Base-by-base conservation (phyloP, 2,797 vertebrate genomes). In the Gadopsis marmoratus region DNA sequence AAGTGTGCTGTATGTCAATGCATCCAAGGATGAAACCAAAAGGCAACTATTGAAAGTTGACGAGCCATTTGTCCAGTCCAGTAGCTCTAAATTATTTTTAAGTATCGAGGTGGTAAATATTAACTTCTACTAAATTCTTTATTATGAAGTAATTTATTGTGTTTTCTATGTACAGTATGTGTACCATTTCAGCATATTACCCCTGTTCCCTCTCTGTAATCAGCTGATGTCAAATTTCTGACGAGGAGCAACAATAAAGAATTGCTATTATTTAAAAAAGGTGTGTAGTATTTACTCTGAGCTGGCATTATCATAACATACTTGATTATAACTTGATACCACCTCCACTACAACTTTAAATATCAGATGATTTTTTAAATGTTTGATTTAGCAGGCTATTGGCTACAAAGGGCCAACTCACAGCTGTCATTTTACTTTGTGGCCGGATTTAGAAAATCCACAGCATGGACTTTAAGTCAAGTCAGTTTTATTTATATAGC, bases 131-230 rank as follows among this genome's bases (percentile, higher is more conserved):
- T 89, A 91, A 92, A 92, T 92, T 87, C 74, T 93, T 95, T 94
- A 93, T 92, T 92, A 89, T 88, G 75, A 89, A 86, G 86, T 92
- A 89, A 92, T 82, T 93, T 92, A 88, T 93, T 93, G 88, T 93
- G 91, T 94, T 93, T 92, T 92, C 84, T 93, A 92, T 94, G 93
- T 95, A 93, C 87, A 94, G 87, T 94, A 90, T 89, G 88, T 93
- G 84, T 87, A 86, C 88, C 84, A 89, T 95, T 90, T 92, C 87
- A 86, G 77, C 90, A 83, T 90, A 92, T 91, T 91, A 84, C 81
- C 89, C 90, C 83, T 81, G 78, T 91, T 88, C 78, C 74, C 86
- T 84, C 91, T 93, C 87, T 94, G 91, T 94, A 93, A 93, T 93
- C 91, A 85, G 91, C 91, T 89, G 85, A 92, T 94, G 91, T 93